Conservation (phyloP, 2,888 invertebrate species). For the Lasiommata megera region DNA sequence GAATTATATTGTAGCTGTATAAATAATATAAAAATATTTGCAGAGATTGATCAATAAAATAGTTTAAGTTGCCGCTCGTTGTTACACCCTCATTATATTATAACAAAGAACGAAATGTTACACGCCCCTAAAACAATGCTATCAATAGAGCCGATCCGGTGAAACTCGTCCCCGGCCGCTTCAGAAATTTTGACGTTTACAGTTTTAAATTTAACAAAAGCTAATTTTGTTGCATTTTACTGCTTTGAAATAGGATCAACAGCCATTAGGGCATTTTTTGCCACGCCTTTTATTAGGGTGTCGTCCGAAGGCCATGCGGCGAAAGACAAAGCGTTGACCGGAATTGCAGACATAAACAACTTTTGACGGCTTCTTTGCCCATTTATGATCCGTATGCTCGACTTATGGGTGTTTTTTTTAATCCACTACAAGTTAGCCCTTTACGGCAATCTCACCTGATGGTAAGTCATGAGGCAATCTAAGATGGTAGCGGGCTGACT, state of each 20-base stretch:
- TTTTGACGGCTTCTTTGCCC: constrained; percentile 72
- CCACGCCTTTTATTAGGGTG: constrained; percentile 80
- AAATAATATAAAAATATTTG: background rate
- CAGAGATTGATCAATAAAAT: constrained; percentile 9
- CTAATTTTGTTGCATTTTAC: constrained; percentile 81
- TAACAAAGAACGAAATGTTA: constrained; percentile 50
- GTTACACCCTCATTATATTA: constrained; percentile 40
- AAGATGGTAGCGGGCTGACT: no score
- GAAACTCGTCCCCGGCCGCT: constrained; percentile 46
- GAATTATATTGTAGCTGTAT: no score
- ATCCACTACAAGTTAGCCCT: no score
- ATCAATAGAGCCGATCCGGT: constrained; percentile 46
- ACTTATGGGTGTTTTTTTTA: constrained; percentile 9
- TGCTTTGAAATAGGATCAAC: constrained; percentile 76
- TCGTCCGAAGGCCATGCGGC: constrained; percentile 75
- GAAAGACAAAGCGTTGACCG: constrained; percentile 73
- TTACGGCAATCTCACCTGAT: no score
- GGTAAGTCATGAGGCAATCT: no score
- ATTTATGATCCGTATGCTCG: constrained; percentile 48
- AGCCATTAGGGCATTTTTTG: constrained; percentile 75
- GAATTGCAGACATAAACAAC: constrained; percentile 75
- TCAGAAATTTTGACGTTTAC: constrained; percentile 59
- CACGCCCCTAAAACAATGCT: constrained; percentile 66
- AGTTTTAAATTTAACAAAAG: constrained; percentile 69
- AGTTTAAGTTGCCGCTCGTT: constrained; percentile 33